Conservation (phyloP, 2,888 invertebrate genomes). For the Epinotia demarniana region DNA sequence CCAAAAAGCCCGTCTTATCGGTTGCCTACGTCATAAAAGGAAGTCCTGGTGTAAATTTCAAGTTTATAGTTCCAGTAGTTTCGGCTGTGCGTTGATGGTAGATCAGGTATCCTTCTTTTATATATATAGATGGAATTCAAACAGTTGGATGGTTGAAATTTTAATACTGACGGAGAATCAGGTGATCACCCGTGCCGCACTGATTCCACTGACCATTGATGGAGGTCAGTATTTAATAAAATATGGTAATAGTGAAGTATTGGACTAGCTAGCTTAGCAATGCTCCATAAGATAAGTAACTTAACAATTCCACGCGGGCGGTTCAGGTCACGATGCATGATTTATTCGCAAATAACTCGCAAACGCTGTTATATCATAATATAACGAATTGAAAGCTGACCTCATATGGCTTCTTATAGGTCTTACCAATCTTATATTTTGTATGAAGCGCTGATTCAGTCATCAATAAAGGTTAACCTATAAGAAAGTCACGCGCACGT, state of each 20-base stretch:
- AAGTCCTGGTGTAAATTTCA: too few species aligned
- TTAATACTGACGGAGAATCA: neutral
- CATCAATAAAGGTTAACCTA: conserved; percentile 31
- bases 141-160: too few species aligned
- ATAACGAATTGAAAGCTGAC: conserved; percentile 28
- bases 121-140: too few species aligned
- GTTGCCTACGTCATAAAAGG: too few species aligned
- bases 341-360: conserved; percentile 31
- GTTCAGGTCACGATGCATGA: conserved; percentile 36
- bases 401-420: conserved; percentile 16
- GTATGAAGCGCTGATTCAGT: conserved; percentile 12
- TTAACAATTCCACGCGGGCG: conserved; percentile 29
- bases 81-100: too few species aligned
- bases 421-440: conserved; percentile 11
- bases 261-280: neutral
- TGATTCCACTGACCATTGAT: neutral
- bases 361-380: conserved; percentile 36
- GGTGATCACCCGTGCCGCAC: neutral
- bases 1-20: too few species aligned
- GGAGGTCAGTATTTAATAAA: neutral
- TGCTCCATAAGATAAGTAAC: conserved; percentile 23
- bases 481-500: conserved; percentile 24
- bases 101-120: too few species aligned
- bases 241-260: neutral
- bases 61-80: too few species aligned